Evolutionary conservation across 2,113 vertebrate genomes (phyloP), one percentile per base, ranked within the genome.

Genomic region (Piprites chloris): DNA sequence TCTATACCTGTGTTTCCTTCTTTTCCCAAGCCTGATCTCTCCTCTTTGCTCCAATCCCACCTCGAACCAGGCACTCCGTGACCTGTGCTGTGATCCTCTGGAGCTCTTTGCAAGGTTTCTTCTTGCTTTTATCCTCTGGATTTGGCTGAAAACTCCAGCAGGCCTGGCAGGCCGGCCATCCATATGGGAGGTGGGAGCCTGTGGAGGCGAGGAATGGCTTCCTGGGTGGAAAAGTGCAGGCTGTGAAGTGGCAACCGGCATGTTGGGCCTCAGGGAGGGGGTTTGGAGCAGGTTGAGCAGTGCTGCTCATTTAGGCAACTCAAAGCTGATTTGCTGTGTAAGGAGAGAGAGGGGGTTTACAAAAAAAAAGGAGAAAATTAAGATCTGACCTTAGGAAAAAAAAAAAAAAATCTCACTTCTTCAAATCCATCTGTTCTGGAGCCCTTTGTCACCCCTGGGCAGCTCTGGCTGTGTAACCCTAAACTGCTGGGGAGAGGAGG

Each of bases 231-330:
- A 12, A 50, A 56, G 50, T 1, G 8, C 74, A 19, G 78, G 39
- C 62, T 92, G 73, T 32, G 87, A 42, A 20, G 32, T 63, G 44
- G 63, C 81, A 66, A 59, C 24, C 0, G 5, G 58, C 7, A 5
- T 8, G 1, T 26, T 14, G 26, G 35, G 74, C 42, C 42, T 27
- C 21, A 0, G 12, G 2, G 6, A 23, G 39, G 58, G 63, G 58
- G 30, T 59, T 86, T 47, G 72, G 86, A 9, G 72, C 87, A 77
- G 92, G 63, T 90, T 96, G 96, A 49, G 93, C 91, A 96, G 92
- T 1, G 56, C 79, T 49, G 63, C 15, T 50, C 12, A 4, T 59
- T 97, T 91, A 27, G 92, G 95, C 94, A 95, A 94, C 76, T 30
- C 52, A 2, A 53, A 89, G 68, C 1, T 63, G 83, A 83, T 80